phyloP scores from a whole-genome alignment of 1,140 invertebrate genomes.

The Papilio polyxenes region DNA sequence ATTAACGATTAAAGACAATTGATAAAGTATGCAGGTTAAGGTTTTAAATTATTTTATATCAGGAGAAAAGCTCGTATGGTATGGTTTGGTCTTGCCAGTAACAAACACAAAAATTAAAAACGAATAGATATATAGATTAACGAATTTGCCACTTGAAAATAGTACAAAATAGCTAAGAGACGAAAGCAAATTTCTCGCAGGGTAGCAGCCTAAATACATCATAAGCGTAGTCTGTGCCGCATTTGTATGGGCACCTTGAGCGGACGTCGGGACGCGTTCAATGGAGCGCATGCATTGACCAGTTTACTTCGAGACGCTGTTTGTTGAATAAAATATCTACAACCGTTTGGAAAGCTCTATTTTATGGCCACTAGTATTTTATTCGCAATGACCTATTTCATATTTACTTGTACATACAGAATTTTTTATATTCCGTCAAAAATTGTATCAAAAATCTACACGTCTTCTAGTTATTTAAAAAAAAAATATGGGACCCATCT shows the following conservation, averaged over 20 bases:
- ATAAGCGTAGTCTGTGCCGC: constrained; percentile 42
- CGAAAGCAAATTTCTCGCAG: constrained; percentile 59
- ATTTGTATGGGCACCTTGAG: constrained; percentile 50
- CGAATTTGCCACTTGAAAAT: not conserved
- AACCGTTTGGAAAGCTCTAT: not conserved
- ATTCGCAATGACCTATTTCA: constrained; percentile 27
- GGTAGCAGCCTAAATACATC: constrained; percentile 58
- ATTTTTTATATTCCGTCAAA: not conserved
- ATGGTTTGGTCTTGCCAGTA: not conserved
- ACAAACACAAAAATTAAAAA: not conserved
- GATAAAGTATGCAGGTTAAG: not conserved
- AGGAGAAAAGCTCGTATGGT: too few species aligned
- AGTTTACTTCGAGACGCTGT: constrained; percentile 30
- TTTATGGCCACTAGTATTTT: not conserved
- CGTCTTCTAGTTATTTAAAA: too few species aligned
- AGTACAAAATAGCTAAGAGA: not conserved
- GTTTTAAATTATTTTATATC: too few species aligned
- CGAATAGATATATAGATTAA: not conserved
- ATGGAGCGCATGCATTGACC: constrained; percentile 36
- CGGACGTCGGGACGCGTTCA: constrained; percentile 23
- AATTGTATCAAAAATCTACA: not conserved
- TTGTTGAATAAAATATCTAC: constrained; percentile 37
- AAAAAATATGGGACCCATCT: too few species aligned
- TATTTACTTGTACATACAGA: not conserved
- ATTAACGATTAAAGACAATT: constrained; percentile 9